Base-by-base conservation (phyloP, 2,797 vertebrate genomes). In the Phrynocephalus forsythii region DNA sequence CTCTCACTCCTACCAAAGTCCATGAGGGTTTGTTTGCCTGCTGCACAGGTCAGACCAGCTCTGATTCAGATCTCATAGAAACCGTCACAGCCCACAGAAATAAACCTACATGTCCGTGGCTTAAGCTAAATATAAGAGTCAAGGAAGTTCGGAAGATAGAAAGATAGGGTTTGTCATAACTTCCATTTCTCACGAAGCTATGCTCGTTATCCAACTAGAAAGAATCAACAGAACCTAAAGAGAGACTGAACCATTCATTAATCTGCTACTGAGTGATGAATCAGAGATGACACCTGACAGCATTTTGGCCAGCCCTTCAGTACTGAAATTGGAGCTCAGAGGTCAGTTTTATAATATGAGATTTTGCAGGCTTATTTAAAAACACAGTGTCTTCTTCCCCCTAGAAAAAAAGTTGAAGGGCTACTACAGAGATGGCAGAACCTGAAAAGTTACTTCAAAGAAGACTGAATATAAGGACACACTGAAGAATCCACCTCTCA, bases 91-190 rank as follows among this genome's bases (percentile, higher is more conserved):
- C 3, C n/a, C 80, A 16, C 52, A 75, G 48, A 63, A 71, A 24
- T 50, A 72, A 86, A 66, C 83, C 7, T 80, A 15, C 10, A 38
- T 67, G 76, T 91, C 84, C 78, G n/a, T 28, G 75, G 68, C 80
- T 15, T 83, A 67, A 28, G 11, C 52, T 86, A 28, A 86, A 33
- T 24, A 88, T 82, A 28, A 78, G 24, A 44, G 63, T 52, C 9
- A 85, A 50, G 91, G 90, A 91, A 16, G 66, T 81, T 68, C 67
- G 3, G 7, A 86, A 38, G 83, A 56, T 26, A 88, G 80, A 73
- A 92, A 72, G 24, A 60, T 84, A 1, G 6, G 75, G 88, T 76
- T n/a, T 60, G 85, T 8, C 24, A 69, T 85, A 78, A 86, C 85
- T 76, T 67, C 10, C 44, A 67, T 87, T 30, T 0, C 28, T 72